Conservation (phyloP, 2,888 invertebrate species). For the Dyspetes luteomarginatus region DNA sequence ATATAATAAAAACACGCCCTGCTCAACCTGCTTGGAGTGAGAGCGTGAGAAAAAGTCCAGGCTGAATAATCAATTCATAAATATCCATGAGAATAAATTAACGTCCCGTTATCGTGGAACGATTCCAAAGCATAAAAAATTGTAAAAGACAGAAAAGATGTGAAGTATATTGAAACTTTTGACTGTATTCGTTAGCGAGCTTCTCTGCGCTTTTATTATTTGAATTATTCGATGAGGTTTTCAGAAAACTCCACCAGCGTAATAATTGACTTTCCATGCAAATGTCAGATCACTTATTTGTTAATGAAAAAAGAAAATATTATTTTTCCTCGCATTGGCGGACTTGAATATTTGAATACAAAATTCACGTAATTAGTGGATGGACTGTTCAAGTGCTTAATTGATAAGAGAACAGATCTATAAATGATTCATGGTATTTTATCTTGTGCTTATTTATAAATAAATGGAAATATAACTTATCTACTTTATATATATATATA, state of each 20-base stretch:
- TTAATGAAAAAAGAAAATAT: no score
- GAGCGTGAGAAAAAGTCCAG: not conserved
- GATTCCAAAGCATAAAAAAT: not conserved
- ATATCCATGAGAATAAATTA: constrained; percentile 72
- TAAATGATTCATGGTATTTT: no score
- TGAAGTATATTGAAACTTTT: constrained; percentile 13
- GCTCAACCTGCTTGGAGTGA: not conserved
- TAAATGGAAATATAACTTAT: no score
- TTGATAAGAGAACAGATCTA: no score
- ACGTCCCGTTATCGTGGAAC: constrained; percentile 57
- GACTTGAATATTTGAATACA: not conserved
- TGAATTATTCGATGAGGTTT: constrained; percentile 13
- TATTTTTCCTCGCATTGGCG: not conserved
- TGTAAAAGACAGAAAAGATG: constrained; percentile 3
- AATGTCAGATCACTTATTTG: no score
- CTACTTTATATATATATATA: no score
- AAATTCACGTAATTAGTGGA: not conserved
- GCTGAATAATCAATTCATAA: constrained; percentile 30
- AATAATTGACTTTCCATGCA: constrained; percentile 6
- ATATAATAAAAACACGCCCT: not conserved
- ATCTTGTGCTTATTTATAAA: no score
- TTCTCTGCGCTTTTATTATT: constrained; percentile 15
- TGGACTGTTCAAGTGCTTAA: not conserved
- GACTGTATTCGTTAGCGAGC: constrained; percentile 26
- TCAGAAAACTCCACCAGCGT: not conserved